phyloP scores from a whole-genome alignment of 1,140 invertebrate genomes.

The Zaprionus vittiger region DNA sequence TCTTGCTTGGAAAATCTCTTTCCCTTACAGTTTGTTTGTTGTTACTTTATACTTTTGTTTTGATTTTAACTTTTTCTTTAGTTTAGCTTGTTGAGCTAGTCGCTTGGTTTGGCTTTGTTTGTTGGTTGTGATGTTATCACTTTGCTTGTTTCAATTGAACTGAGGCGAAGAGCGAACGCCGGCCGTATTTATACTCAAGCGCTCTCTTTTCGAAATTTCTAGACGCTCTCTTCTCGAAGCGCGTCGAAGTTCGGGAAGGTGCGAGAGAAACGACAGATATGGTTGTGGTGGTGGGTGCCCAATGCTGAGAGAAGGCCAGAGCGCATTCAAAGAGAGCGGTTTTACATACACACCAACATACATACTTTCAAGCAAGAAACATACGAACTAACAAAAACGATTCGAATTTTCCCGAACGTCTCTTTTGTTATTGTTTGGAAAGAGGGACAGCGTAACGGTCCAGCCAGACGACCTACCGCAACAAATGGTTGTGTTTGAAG shows the following conservation, averaged over 20 bases:
- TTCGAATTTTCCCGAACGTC: constrained; percentile 14
- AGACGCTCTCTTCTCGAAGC: constrained; percentile 51
- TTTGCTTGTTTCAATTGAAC: constrained; percentile 67
- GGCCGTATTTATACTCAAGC: constrained; percentile 64
- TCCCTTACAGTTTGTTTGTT: background rate
- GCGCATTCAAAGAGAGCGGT: background rate
- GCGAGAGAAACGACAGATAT: constrained; percentile 8
- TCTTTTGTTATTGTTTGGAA: constrained; percentile 8
- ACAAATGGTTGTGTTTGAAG: background rate
- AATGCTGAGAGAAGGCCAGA: background rate
- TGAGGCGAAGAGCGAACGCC: constrained; percentile 50
- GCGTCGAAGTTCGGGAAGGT: constrained; percentile 11
- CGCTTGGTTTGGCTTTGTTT: constrained; percentile 48
- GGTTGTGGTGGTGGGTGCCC: background rate
- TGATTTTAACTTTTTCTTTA: constrained; percentile 7
- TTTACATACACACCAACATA: background rate
- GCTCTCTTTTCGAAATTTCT: constrained; percentile 60
- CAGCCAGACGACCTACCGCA: background rate
- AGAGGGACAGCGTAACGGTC: background rate
- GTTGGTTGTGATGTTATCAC: constrained; percentile 56
- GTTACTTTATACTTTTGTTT: constrained; percentile 8
- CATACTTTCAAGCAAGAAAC: background rate
- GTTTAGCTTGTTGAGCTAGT: constrained; percentile 53
- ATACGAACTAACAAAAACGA: background rate
- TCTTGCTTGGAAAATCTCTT: background rate